Evolutionary conservation across 2,113 vertebrate species (phyloP).

Genomic region (Barbus barbus): DNA sequence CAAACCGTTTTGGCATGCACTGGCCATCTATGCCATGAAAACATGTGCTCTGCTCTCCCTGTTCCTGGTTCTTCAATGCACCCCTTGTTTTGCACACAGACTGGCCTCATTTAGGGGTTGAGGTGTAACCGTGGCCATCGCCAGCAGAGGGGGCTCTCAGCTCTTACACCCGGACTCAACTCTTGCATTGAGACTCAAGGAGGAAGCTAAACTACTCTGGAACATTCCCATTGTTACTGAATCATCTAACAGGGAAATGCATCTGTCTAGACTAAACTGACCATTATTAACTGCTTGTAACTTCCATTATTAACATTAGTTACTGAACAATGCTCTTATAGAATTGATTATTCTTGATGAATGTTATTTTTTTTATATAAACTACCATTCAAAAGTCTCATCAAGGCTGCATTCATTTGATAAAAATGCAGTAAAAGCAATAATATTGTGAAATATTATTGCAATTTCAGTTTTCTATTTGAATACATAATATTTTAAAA

Average conservation of each 20-base stretch:
- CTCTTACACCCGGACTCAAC: slow-evolving; percentile 31
- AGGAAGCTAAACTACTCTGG: neutral
- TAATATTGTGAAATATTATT: neutral
- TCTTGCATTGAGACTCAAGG: neutral
- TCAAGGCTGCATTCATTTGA: neutral
- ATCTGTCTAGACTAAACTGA: slow-evolving; percentile 36
- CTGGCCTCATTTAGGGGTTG: slow-evolving; percentile 18
- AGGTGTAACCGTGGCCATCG: neutral
- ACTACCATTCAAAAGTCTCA: neutral
- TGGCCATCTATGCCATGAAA: slow-evolving; percentile 51
- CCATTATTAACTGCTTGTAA: too few relatives aligned
- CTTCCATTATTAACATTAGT: too few relatives aligned
- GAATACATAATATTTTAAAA: neutral
- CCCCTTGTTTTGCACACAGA: slow-evolving; percentile 55
- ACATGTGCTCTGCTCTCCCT: slow-evolving; percentile 47
- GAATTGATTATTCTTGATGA: neutral
- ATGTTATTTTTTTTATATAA: neutral
- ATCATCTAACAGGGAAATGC: slow-evolving; percentile 15
- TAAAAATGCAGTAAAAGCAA: neutral
- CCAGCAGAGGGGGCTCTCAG: slow-evolving; percentile 53
- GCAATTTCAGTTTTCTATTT: neutral
- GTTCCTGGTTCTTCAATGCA: slow-evolving; percentile 49
- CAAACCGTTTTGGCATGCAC: slow-evolving; percentile 42
- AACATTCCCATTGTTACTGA: neutral
- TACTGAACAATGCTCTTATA: neutral